Conservation (phyloP, 2,113 vertebrate species). For the Rhabdomys dilectus region DNA sequence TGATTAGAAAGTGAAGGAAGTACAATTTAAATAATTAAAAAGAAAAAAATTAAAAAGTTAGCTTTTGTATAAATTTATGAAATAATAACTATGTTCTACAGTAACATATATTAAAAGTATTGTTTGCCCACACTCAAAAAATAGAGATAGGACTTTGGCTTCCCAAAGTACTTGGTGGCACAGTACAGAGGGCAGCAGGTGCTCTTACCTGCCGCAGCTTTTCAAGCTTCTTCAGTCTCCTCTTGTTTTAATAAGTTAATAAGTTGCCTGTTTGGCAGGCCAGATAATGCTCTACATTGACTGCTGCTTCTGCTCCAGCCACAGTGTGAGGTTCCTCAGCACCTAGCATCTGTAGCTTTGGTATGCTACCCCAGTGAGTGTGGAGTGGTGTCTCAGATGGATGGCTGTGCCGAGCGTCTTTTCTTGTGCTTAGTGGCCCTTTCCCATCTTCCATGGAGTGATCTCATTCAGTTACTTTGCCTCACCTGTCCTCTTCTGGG, state of each 20-base stretch:
- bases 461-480: not conserved
- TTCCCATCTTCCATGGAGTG: not conserved
- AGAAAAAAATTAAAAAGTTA: slow-evolving; percentile 43
- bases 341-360: not conserved
- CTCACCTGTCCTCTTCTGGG: too few species aligned
- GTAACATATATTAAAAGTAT: not conserved
- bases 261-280: not conserved
- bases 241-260: not conserved
- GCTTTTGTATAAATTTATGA: not conserved
- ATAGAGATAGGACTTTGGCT: not conserved
- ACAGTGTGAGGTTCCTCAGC: not conserved
- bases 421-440: not conserved
- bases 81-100: not conserved
- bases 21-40: slow-evolving; percentile 43
- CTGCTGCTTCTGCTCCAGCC: not conserved
- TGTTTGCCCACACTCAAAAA: not conserved
- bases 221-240: not conserved
- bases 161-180: not conserved
- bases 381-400: not conserved
- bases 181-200: not conserved
- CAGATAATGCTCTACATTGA: not conserved
- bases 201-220: not conserved
- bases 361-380: not conserved
- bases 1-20: slow-evolving; percentile 4
- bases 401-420: not conserved